Base-by-base conservation (phyloP, 2,113 vertebrate genomes). In the Panthera tigris region DNA sequence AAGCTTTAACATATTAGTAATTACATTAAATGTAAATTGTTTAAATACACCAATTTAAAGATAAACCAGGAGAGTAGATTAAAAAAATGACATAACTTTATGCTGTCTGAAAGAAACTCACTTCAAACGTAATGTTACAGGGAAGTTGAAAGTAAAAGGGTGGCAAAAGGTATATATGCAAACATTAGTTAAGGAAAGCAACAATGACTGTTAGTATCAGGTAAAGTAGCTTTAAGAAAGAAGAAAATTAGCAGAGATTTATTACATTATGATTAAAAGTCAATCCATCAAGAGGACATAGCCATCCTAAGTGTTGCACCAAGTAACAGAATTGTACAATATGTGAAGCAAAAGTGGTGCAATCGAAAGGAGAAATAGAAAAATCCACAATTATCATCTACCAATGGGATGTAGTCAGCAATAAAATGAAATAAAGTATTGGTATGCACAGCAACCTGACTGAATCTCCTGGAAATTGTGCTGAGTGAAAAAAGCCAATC, bases 141-240 rank as follows among this genome's bases (percentile, higher is more conserved):
- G 23, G 18, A 79, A 31, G 19, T 57, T 87, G 48, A 86, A 79
- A 57, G 45, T 68, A 79, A 87, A 86, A 57, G 83, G 61, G 14
- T 68, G 14, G 19, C 41, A 74, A 68, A 68, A 55, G 27, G 19
- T 11, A n/a, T 69, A 69, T 16, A 68, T 5, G 27, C 41, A 86
- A 86, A 52, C 45, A 65, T 78, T 78, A 94, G 65, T 93, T 57
- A 84, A 87, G n/a, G n/a, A 87, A 68, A 79, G n/a, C 48, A 86
- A 66, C 57, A 68, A 21, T 66, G 48, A 29, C 61, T 68, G 31
- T 68, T 86, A 79, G 52, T 86, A 66, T 55, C 12, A 66, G 12
- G 52, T 91, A 78, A 86, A 86, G 57, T 68, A 68, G 45, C 76
- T 16, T 66, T 76, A 45, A 93, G 19, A 87, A 63, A 15, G 57